Percentiles rank a stretch among this genome's conserved stretches.
These are phyloP conservation scores for Odontomachus brunneus DNA, from an alignment of 1,140 invertebrate species.

Conservation along the genomic window DNA sequence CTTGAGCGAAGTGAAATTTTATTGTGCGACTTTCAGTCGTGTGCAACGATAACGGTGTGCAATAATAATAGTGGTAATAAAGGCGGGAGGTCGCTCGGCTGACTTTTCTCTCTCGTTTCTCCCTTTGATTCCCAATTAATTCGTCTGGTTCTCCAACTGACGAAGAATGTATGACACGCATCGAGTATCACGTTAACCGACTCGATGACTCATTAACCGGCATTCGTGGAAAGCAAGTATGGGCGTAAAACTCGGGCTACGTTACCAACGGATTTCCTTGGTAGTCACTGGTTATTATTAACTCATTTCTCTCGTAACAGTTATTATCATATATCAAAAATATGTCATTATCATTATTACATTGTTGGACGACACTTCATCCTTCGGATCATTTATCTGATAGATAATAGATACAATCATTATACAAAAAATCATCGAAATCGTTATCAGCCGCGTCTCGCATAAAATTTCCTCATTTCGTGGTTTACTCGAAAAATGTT, in stretches of 20 bases:
- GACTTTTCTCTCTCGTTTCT: not conserved
- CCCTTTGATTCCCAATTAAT: slow-evolving; percentile 14
- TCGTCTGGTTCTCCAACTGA: not conserved
- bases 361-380: no score
- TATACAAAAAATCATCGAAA: no score
- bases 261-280: not conserved
- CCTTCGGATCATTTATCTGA: no score
- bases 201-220: slow-evolving; percentile 43
- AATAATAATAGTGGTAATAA: not conserved
- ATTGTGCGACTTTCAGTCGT: not conserved
- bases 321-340: not conserved
- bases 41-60: not conserved
- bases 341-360: not conserved
- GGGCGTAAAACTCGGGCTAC: slow-evolving; percentile 21
- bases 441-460: no score
- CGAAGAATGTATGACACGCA: slow-evolving; percentile 19
- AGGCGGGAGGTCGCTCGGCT: not conserved
- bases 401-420: no score
- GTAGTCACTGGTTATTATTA: slow-evolving; percentile 19
- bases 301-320: not conserved
- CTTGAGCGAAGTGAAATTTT: not conserved
- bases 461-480: no score
- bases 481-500: no score
- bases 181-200: slow-evolving; percentile 18
- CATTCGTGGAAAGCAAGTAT: slow-evolving; percentile 46